phyloP scores from a whole-genome alignment of 2,888 invertebrate genomes.

The Drosophila yooni region DNA sequence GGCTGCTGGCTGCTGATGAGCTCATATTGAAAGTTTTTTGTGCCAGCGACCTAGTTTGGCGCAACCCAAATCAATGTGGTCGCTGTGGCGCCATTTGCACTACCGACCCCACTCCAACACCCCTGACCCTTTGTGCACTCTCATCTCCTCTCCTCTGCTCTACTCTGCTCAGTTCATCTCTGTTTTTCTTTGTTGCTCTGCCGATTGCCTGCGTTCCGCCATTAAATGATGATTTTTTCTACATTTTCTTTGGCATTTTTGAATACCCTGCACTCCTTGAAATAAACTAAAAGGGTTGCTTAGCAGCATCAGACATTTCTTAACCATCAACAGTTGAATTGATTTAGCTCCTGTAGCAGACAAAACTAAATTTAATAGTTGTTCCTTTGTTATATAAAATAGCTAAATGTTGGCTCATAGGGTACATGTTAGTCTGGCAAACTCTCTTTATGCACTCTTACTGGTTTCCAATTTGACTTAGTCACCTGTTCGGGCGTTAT shows the following conservation, averaged over 20 bases:
- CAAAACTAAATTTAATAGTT: neutral
- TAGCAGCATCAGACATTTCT: neutral
- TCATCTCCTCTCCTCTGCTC: neutral
- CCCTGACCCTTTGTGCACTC: conserved; percentile 58
- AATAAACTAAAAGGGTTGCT: neutral
- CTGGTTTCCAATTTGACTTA: conserved; percentile 49
- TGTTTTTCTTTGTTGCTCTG: conserved; percentile 1
- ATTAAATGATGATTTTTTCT: conserved; percentile 50
- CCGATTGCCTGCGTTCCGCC: conserved; percentile 1
- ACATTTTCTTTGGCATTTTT: conserved; percentile 35
- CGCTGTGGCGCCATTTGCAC: conserved; percentile 77
- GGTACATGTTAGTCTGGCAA: neutral
- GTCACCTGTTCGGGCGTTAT: conserved; percentile 71
- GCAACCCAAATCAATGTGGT: conserved; percentile 82
- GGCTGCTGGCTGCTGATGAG: conserved; percentile 61
- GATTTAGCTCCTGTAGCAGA: neutral
- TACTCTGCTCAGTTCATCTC: conserved; percentile 5
- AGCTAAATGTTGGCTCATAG: neutral
- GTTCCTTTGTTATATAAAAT: neutral
- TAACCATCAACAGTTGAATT: neutral
- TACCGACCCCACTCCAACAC: conserved; percentile 45
- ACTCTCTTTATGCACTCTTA: conserved; percentile 4
- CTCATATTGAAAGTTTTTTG: conserved; percentile 78
- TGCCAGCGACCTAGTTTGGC: conserved; percentile 78
- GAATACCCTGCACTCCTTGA: conserved; percentile 5